These are phyloP conservation scores for Rallus crepitans DNA, from an alignment of 2,797 vertebrate genomes.

Conservation along the genomic window DNA sequence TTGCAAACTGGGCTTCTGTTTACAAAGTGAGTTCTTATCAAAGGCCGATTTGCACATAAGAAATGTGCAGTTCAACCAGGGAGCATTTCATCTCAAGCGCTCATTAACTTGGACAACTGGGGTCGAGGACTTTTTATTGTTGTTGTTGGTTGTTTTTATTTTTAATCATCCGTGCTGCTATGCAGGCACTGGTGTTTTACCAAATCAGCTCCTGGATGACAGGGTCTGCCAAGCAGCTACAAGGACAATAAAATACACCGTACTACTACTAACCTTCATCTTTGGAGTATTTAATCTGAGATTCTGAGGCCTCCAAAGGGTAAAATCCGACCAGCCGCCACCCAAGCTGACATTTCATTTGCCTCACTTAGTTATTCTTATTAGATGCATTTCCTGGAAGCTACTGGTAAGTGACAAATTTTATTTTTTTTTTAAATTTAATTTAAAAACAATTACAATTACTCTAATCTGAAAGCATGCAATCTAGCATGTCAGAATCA, in stretches of 20 bases:
- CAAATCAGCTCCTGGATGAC: neutral
- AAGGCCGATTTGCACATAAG: neutral
- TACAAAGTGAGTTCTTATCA: neutral
- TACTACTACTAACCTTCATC: neutral
- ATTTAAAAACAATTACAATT: neutral
- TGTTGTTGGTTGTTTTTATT: constrained; percentile 21
- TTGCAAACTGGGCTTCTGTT: neutral
- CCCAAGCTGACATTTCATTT: neutral
- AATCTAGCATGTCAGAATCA: neutral
- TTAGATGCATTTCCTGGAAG: constrained; percentile 14
- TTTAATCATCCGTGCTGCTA: neutral
- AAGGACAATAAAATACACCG: neutral
- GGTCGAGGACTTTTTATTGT: neutral
- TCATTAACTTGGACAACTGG: neutral
- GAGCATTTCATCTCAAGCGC: neutral
- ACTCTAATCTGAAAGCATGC: neutral
- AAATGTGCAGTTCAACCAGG: neutral
- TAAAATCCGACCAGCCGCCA: neutral
- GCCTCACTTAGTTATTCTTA: neutral
- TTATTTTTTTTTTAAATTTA: neutral
- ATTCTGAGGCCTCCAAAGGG: neutral
- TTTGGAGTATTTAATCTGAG: neutral
- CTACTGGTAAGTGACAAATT: neutral
- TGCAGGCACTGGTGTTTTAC: neutral
- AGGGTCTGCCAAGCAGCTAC: neutral